phyloP scores from a whole-genome alignment of 2,888 invertebrate genomes.

The Tenthredo notha region DNA sequence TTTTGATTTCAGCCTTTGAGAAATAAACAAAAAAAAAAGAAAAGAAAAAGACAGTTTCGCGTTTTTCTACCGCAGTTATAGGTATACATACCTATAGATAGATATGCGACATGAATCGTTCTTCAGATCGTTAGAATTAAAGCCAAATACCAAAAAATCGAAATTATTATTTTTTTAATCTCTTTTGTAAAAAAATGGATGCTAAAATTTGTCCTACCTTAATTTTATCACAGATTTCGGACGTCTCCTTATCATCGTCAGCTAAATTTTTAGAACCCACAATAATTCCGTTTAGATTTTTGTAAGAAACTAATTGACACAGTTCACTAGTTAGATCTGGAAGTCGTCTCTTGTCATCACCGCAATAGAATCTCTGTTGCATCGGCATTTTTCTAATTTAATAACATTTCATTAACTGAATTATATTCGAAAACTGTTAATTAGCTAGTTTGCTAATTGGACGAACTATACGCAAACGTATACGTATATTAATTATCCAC shows the following conservation, averaged over 20 bases:
- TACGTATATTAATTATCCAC: background rate
- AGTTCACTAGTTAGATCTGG: constrained; percentile 68
- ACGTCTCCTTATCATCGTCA: background rate
- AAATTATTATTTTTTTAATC: too few species aligned
- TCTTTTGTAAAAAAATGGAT: too few species aligned
- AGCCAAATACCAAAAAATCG: background rate
- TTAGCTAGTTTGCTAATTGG: background rate
- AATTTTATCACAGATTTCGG: background rate
- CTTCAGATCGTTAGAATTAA: background rate
- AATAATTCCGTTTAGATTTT: constrained; percentile 62
- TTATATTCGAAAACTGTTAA: background rate
- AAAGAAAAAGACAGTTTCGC: too few species aligned
- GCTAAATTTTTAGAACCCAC: constrained; percentile 48
- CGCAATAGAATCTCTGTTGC: constrained; percentile 68
- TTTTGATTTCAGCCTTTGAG: constrained; percentile 34
- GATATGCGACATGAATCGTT: background rate
- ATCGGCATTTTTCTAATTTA: constrained; percentile 64
- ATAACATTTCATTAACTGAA: too few species aligned
- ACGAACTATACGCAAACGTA: background rate
- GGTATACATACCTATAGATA: background rate
- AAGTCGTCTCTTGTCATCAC: constrained; percentile 65
- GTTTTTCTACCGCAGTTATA: background rate
- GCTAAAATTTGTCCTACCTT: background rate
- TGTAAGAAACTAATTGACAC: constrained; percentile 71
- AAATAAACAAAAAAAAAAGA: background rate